Base-by-base conservation (phyloP, 2,113 vertebrate species). In the Lutjanus erythropterus region DNA sequence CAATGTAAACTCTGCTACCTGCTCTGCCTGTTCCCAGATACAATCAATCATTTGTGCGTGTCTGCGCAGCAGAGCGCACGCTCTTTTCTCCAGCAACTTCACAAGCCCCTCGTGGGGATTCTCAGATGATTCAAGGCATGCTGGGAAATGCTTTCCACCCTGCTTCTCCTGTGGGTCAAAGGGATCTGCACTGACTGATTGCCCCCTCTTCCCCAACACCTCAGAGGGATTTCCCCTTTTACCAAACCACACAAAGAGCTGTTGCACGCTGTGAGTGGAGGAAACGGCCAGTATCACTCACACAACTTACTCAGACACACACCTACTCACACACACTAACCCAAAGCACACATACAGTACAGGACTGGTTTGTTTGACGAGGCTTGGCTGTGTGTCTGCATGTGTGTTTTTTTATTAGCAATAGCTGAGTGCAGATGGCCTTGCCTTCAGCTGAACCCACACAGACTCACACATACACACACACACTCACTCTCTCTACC, bases 331-430 rank as follows among this genome's bases (percentile, higher is more conserved):
- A 56, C 5, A 35, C 4, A 39, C 37, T 33, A 75, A 76, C 50
- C 58, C 11, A 39, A 14, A 39, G 52, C 37, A 58, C 49, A 80
- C 25, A 58, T 10, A 14, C 58, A 61, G 27, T 19, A 64, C 81
- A 65, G 23, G n/a, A 39, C 27, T 33, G 53, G 41, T 56, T 35
- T 73, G 18, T 78, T 78, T 52, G 23, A 58, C 59, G 29, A 29
- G 9, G 27, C 39, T 72, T 33, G 14, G 53, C 11, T 73, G 58
- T 82, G 67, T 74, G 50, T 67, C 33, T 58, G 21, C 41, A 9
- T 66, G 46, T 79, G 58, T 78, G 78, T 78, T 53, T 80, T 59
- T 86, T 35, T 74, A 74, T 77, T 77, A 82, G 64, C 46, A 69
- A 55, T 29, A 71, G 72, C 18, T 16, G 66, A 67, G 75, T 68